Percentiles rank a stretch among this genome's conserved stretches.
phyloP scores from a whole-genome alignment of 2,797 vertebrate species.

The Sorex maritimensis region DNA sequence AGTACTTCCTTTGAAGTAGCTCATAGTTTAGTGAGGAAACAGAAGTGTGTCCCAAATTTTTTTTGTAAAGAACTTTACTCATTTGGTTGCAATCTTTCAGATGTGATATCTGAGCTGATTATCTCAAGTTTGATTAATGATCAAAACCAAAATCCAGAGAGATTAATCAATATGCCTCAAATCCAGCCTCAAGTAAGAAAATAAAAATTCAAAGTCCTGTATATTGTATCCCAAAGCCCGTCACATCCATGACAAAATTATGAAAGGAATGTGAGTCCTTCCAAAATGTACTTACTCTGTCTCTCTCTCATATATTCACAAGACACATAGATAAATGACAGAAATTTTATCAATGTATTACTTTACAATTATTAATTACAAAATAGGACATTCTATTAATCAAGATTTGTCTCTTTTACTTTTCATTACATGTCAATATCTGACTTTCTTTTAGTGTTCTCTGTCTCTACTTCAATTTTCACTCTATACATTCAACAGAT shows the following conservation, averaged over 20 bases:
- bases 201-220: not conserved
- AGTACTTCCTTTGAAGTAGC: conserved; percentile 31
- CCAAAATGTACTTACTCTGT: not conserved
- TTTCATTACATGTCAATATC: conserved; percentile 2
- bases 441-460: conserved; percentile 54
- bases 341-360: conserved; percentile 36
- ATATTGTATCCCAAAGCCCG: not conserved
- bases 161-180: not conserved
- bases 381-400: not conserved
- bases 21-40: conserved; percentile 17
- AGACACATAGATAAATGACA: not conserved
- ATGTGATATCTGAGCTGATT: not conserved
- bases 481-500: conserved; percentile 74
- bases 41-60: not conserved
- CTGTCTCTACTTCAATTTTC: conserved; percentile 58
- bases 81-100: conserved; percentile 27
- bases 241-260: not conserved
- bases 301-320: not conserved
- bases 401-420: conserved; percentile 22
- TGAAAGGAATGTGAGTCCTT: not conserved
- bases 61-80: not conserved
- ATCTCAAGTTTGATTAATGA: not conserved
- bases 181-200: conserved; percentile 3
- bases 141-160: not conserved
- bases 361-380: conserved; percentile 45